Base-by-base conservation (phyloP, 1,140 invertebrate genomes). In the Linepithema humile region DNA sequence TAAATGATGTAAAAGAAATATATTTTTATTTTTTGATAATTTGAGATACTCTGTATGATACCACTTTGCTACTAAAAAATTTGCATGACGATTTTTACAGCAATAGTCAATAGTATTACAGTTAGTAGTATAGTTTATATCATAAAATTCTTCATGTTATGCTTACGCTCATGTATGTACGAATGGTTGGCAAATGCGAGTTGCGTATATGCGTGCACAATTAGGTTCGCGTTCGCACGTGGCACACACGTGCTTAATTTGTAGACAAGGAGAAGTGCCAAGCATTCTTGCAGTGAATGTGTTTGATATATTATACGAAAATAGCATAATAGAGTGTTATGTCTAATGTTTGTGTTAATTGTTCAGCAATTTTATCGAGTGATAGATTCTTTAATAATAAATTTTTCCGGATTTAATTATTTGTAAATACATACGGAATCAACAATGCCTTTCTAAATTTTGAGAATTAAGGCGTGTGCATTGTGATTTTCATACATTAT, bases 191-290 rank as follows among this genome's bases (percentile, higher is more conserved):
- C 55, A 35, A 53, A 62, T 38, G 60, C 60, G 60, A 10, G 26
- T 62, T 40, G 38, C 38, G 75, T 45, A 62, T 55, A 23, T 15
- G 70, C 78, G 62, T 75, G 82, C 77, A 48, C 83, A 85, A 88
- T 88, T 83, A 88, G 57, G 48, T 40, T 80, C 50, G 65, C 78
- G 26, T 55, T 50, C 84, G 84, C 88, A 89, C 57, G 85, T 89
- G 88, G 80, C 73, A 72, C 60, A 72, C 88, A 89, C 85, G 85
- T 89, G 88, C 77, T 73, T 53, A 23, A 59, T 72, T 82, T 26
- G 40, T 59, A 59, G 53, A 55, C 17, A 23, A 60, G 57, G 40
- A 74, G 69, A 60, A 59, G 60, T 45, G 53, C 26, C 26, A 7
- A 38, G n/a, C 45, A 15, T 60, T 60, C 43, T 32, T 45, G 69